Evolutionary conservation across 2,888 invertebrate species (phyloP).

Genomic region (Brachyopa scutellaris): DNA sequence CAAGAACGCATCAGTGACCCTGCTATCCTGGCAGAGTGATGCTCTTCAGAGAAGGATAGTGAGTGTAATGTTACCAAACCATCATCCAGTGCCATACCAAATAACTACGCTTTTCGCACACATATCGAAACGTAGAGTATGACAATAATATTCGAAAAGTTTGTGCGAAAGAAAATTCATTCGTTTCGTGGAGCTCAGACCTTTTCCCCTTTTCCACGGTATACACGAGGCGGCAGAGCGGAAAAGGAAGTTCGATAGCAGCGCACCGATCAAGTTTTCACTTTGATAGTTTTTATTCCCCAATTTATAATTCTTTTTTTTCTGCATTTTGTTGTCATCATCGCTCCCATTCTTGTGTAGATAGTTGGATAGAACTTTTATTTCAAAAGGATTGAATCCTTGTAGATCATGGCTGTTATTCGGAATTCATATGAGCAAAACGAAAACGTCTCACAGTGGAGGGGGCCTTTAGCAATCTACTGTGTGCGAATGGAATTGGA

Average conservation of each 20-base stretch:
- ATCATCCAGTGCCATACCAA: slow-evolving; percentile 29
- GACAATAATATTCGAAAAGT: slow-evolving; percentile 68
- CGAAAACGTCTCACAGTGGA: slow-evolving; percentile 1
- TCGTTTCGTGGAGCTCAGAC: slow-evolving; percentile 57
- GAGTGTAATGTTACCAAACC: neutral
- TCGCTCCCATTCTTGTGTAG: slow-evolving; percentile 19
- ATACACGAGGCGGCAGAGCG: too few species aligned
- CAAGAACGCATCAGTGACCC: slow-evolving; percentile 4
- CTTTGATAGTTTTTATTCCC: slow-evolving; percentile 44
- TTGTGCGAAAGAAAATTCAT: slow-evolving; percentile 65
- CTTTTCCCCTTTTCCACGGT: slow-evolving; percentile 24
- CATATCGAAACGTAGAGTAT: slow-evolving; percentile 10
- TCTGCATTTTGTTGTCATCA: slow-evolving; percentile 6
- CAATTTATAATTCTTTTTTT: slow-evolving; percentile 24
- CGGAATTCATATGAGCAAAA: slow-evolving; percentile 53
- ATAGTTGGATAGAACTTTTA: slow-evolving; percentile 54
- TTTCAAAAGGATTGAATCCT: slow-evolving; percentile 49
- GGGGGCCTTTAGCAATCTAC: slow-evolving; percentile 26
- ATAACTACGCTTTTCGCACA: slow-evolving; percentile 36
- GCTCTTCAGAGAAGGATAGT: neutral
- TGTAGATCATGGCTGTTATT: slow-evolving; percentile 57
- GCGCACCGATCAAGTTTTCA: slow-evolving; percentile 25
- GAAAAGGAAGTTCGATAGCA: neutral
- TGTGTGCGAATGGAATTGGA: slow-evolving; percentile 34
- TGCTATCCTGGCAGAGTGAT: slow-evolving; percentile 19